phyloP scores from a whole-genome alignment of 2,113 vertebrate species.

The Gallinago paraguaiae region DNA sequence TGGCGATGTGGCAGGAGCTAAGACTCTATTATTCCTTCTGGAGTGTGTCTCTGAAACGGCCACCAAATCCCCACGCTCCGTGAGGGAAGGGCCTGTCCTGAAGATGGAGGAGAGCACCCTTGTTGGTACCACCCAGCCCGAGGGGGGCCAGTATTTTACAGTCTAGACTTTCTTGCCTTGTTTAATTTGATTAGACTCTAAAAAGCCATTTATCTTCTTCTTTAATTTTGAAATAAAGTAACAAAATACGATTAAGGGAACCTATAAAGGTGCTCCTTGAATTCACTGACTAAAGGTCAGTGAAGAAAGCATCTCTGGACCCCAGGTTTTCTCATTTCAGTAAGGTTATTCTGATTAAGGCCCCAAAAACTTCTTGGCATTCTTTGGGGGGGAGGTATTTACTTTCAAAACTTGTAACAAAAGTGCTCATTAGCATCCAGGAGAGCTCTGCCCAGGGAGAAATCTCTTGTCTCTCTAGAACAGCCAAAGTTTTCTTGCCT shows the following conservation, averaged over 20 bases:
- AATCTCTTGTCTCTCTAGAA: not conserved
- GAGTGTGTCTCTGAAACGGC: not conserved
- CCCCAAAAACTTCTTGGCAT: not conserved
- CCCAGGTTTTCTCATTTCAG: not conserved
- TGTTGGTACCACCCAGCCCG: not conserved
- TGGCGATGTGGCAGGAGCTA: fast-evolving
- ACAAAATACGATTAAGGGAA: not conserved
- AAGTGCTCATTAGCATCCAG: not conserved
- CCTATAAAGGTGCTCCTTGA: not conserved
- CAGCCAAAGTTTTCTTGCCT: fast-evolving
- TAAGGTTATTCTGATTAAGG: not conserved
- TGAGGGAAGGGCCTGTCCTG: not conserved
- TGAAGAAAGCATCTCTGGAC: not conserved
- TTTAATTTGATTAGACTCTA: not conserved
- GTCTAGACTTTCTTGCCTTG: not conserved
- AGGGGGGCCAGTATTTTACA: not conserved
- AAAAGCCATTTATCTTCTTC: not conserved
- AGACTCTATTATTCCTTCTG: not conserved
- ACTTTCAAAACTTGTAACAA: not conserved
- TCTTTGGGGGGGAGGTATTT: not conserved
- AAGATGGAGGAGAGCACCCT: not conserved
- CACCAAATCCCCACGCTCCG: not conserved
- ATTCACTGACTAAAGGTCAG: not conserved
- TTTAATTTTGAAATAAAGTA: not conserved
- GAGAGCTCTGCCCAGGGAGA: not conserved